Conservation (phyloP, 2,888 invertebrate genomes). For the Antitype chi region DNA sequence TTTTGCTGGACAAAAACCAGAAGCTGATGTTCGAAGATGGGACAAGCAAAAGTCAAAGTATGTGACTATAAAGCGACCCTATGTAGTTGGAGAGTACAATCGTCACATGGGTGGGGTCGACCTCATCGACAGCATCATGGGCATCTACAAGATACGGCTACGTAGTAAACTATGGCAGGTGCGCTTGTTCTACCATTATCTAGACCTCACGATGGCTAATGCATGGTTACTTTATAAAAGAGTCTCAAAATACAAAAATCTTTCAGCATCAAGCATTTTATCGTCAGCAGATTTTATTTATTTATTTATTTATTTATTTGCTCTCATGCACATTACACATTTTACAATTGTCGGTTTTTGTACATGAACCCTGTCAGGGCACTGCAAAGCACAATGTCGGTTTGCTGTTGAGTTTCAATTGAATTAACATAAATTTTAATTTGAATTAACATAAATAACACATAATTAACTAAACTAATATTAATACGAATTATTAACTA, state of each 20-base stretch:
- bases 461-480: too few species aligned
- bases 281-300: not conserved
- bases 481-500: too few species aligned
- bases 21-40: slow-evolving; percentile 10
- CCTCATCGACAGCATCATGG: slow-evolving; percentile 6
- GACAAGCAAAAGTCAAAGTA: slow-evolving; percentile 1
- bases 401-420: too few species aligned
- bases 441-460: too few species aligned
- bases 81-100: slow-evolving; percentile 8
- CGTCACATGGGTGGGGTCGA: slow-evolving; percentile 12
- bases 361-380: too few species aligned
- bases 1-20: not conserved
- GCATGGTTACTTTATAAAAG: slow-evolving; percentile 4
- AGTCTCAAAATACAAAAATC: not conserved
- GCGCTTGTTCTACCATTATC: not conserved
- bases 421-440: too few species aligned
- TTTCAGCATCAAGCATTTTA: not conserved
- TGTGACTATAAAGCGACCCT: not conserved
- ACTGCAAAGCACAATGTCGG: too few species aligned
- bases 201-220: not conserved
- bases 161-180: not conserved
- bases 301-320: too few species aligned
- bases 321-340: too few species aligned
- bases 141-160: not conserved
- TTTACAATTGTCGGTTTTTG: too few species aligned